A percentile compares a stretch with the other conserved stretches of the same genome.
These are phyloP conservation scores for Parnassius orleans DNA, from an alignment of 2,888 invertebrate species.

Conservation along the genomic window DNA sequence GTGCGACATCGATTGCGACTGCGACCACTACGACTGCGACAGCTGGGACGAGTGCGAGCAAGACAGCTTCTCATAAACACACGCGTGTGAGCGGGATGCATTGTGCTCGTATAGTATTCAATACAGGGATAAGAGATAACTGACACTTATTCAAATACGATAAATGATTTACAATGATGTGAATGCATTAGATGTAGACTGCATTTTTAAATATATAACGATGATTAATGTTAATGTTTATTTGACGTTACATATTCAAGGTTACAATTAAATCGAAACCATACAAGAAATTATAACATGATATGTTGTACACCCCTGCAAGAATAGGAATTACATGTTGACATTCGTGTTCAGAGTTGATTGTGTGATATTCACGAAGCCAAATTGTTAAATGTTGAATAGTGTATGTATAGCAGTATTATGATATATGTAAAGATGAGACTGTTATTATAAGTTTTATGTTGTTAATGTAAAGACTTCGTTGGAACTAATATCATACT, in stretches of 20 bases:
- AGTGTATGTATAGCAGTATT: constrained; percentile 21
- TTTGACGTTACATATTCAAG: no score
- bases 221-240: background rate
- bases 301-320: background rate
- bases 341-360: constrained; percentile 5
- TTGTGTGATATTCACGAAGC: constrained; percentile 17
- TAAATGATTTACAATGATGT: no score
- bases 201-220: background rate
- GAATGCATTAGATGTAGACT: background rate
- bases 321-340: background rate
- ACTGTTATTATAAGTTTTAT: constrained; percentile 14
- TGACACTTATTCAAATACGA: no score
- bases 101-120: background rate
- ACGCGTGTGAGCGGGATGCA: constrained; percentile 12
- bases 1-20: constrained; percentile 77
- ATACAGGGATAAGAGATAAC: no score
- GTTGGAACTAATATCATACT: no score
- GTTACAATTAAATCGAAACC: no score
- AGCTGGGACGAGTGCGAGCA: constrained; percentile 80
- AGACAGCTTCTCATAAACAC: constrained; percentile 72
- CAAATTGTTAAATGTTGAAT: constrained; percentile 22
- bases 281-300: no score
- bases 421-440: constrained; percentile 1
- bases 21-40: constrained; percentile 75
- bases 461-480: background rate